These are phyloP conservation scores for Chionodraco myersi DNA, from an alignment of 2,113 vertebrate genomes.

Conservation along the genomic window DNA sequence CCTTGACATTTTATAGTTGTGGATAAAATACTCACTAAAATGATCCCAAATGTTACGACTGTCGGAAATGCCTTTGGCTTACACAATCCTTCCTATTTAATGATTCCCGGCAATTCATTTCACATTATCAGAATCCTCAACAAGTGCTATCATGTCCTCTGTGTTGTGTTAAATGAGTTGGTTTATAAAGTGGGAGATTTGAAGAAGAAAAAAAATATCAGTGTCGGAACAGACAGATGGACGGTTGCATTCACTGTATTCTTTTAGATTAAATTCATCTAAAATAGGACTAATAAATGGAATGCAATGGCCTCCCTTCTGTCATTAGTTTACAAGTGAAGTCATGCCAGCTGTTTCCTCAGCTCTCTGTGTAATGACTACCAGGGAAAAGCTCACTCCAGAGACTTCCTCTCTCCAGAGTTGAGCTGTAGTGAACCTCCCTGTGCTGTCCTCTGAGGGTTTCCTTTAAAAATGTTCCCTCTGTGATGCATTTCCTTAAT, in stretches of 20 bases:
- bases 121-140: slow-evolving; percentile 16
- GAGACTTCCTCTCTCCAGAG: neutral
- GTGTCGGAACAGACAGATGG: neutral
- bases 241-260: neutral
- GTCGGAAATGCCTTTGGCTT: slow-evolving; percentile 25
- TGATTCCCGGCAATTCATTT: slow-evolving; percentile 29
- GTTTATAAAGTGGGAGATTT: neutral
- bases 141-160: slow-evolving; percentile 47
- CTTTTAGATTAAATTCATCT: too few relatives aligned
- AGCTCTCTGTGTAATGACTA: neutral
- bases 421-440: neutral
- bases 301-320: neutral
- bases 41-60: slow-evolving; percentile 8
- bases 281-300: neutral
- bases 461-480: slow-evolving; percentile 26
- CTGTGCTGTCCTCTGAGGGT: neutral
- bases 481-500: slow-evolving; percentile 34
- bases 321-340: neutral
- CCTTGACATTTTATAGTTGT: slow-evolving; percentile 1
- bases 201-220: neutral
- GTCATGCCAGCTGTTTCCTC: slow-evolving; percentile 52
- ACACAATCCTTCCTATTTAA: slow-evolving; percentile 19
- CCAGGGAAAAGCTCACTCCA: neutral
- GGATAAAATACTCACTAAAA: slow-evolving; percentile 20
- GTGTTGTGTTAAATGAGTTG: slow-evolving; percentile 18